Evolutionary conservation across 2,797 vertebrate species (phyloP).

Genomic region (Pristis pectinata): DNA sequence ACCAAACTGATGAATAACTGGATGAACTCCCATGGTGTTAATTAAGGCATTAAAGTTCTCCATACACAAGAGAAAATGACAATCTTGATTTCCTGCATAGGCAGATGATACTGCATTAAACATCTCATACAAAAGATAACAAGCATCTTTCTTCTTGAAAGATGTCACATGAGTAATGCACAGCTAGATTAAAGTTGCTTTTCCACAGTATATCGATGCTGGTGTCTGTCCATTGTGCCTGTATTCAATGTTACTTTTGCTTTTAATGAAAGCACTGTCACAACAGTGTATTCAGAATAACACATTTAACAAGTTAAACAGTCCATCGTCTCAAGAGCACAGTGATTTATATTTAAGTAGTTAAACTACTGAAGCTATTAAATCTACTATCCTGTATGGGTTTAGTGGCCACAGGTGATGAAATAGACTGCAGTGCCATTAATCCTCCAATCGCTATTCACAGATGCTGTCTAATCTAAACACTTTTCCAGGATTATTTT

Average conservation of each 20-base stretch:
- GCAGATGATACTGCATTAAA: background rate
- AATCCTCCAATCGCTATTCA: background rate
- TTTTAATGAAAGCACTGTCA: background rate
- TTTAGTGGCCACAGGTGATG: background rate
- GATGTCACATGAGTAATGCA: background rate
- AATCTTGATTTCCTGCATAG: background rate
- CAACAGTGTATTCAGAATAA: background rate
- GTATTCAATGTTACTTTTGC: background rate
- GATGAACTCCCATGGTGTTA: background rate
- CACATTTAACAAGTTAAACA: background rate
- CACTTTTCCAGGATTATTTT: too few relatives aligned
- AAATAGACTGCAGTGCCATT: background rate
- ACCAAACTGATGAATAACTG: background rate
- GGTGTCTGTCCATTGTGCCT: conserved; percentile 8
- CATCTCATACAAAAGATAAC: background rate
- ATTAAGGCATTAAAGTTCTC: background rate
- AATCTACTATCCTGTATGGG: background rate
- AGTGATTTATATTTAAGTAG: too few relatives aligned
- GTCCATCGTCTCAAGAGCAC: background rate
- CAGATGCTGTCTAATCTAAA: too few relatives aligned
- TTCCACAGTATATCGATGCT: background rate
- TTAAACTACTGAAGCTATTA: background rate
- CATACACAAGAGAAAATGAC: background rate
- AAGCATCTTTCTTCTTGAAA: background rate
- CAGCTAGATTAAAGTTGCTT: background rate